These are phyloP conservation scores for Argyresthia goedartella DNA, from an alignment of 2,888 invertebrate genomes.

Conservation along the genomic window DNA sequence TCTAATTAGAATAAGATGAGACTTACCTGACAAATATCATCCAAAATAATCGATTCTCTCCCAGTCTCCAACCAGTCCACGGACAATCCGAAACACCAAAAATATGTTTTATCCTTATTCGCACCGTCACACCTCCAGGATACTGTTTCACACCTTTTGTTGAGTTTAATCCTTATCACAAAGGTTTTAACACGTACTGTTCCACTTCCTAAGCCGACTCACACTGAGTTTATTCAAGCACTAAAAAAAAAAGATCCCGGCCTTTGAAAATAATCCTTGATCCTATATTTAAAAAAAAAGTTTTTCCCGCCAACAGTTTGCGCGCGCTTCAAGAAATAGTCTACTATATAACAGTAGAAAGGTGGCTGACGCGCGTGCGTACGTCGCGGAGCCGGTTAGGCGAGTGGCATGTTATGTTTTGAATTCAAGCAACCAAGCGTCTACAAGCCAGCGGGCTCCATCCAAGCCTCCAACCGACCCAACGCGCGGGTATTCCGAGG, in stretches of 20 bases:
- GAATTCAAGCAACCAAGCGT: conserved; percentile 22
- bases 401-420: conserved; percentile 55
- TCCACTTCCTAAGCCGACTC: conserved; percentile 3
- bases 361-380: conserved; percentile 40
- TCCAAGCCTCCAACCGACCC: background rate
- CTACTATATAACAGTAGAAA: background rate
- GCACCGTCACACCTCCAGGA: conserved; percentile 17
- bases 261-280: background rate
- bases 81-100: background rate
- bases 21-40: too few species aligned
- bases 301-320: conserved; percentile 46
- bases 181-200: conserved; percentile 24
- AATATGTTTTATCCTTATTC: conserved; percentile 9
- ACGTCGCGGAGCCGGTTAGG: conserved; percentile 55
- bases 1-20: too few species aligned
- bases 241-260: background rate
- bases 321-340: background rate
- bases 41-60: too few species aligned
- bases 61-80: too few species aligned
- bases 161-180: conserved; percentile 27
- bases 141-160: conserved; percentile 23
- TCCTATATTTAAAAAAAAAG: conserved; percentile 5
- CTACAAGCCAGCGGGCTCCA: conserved; percentile 7
- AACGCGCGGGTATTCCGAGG: background rate
- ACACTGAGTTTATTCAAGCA: conserved; percentile 7